These are phyloP conservation scores for Rhinolophus sinicus DNA, from an alignment of 2,113 vertebrate genomes.

Conservation along the genomic window DNA sequence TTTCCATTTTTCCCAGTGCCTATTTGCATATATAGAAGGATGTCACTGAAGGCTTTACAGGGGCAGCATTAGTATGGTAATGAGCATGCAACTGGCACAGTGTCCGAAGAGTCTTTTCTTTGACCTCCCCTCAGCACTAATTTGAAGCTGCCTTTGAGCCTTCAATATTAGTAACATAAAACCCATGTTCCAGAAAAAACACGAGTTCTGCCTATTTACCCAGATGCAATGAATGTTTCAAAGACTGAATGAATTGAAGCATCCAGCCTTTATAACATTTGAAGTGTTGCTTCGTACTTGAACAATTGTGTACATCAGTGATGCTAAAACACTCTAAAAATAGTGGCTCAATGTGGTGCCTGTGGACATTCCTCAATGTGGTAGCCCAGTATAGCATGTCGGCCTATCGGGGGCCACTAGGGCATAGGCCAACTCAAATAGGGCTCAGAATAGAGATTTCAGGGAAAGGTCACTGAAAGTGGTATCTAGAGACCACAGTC, in stretches of 20 bases:
- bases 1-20: constrained; percentile 75
- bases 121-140: constrained; percentile 56
- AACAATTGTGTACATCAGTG: not conserved
- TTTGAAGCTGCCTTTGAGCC: constrained; percentile 46
- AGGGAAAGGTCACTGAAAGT: not conserved
- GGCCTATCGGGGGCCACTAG: not conserved
- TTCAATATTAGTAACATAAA: constrained; percentile 35
- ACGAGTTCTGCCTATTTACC: not conserved
- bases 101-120: constrained; percentile 58
- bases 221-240: constrained; percentile 30
- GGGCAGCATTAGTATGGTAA: constrained; percentile 68
- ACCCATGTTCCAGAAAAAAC: not conserved
- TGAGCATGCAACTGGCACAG: constrained; percentile 51
- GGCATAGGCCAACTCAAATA: not conserved
- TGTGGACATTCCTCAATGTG: not conserved
- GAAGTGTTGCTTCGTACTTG: not conserved
- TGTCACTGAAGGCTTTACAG: constrained; percentile 62
- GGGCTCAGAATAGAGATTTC: not conserved
- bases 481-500: not conserved
- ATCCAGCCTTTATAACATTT: not conserved
- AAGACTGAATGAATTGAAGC: not conserved
- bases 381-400: not conserved
- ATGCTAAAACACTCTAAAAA: not conserved
- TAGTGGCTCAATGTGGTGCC: not conserved
- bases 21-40: constrained; percentile 74